Evolutionary conservation across 2,888 invertebrate genomes (phyloP).

Genomic region (Xestia sexstrigata): DNA sequence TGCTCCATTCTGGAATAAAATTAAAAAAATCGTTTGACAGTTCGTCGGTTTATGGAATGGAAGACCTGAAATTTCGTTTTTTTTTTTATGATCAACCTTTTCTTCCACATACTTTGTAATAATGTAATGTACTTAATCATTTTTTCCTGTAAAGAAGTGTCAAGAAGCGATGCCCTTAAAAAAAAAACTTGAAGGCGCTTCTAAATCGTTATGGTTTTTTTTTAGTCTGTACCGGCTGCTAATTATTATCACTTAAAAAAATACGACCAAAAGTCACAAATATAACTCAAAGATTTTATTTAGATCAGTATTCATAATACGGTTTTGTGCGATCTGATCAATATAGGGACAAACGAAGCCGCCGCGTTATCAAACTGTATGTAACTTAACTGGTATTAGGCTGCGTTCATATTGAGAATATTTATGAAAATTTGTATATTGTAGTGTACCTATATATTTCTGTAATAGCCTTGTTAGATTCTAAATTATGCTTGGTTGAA

Average conservation of each 20-base stretch:
- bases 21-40: too few species aligned
- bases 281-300: constrained; percentile 51
- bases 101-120: too few species aligned
- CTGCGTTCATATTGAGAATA: constrained; percentile 68
- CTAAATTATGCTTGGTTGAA: background rate
- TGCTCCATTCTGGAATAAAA: background rate
- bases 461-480: constrained; percentile 13
- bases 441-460: too few species aligned
- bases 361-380: constrained; percentile 83
- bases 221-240: too few species aligned
- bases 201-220: background rate
- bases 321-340: constrained; percentile 83
- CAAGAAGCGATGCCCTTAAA: background rate
- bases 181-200: background rate
- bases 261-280: constrained; percentile 11
- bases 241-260: background rate
- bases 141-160: background rate
- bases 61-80: background rate
- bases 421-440: constrained; percentile 48
- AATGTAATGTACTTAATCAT: too few species aligned
- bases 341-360: constrained; percentile 83
- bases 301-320: constrained; percentile 67
- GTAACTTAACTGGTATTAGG: constrained; percentile 79
- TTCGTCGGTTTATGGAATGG: background rate
- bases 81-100: background rate